Evolutionary conservation across 2,797 vertebrate genomes (phyloP).

Genomic region (Pelodytes ibericus): DNA sequence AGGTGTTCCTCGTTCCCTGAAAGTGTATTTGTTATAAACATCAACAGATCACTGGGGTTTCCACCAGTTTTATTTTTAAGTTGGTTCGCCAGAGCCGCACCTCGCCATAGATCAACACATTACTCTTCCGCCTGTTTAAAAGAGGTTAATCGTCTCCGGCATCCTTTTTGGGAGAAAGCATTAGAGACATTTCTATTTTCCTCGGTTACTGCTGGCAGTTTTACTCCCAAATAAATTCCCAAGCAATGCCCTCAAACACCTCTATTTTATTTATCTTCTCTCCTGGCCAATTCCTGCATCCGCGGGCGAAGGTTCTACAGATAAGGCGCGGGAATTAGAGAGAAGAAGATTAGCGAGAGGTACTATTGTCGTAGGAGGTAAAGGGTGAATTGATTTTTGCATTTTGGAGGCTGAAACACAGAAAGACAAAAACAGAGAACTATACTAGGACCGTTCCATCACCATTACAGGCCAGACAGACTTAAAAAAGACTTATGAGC

Average conservation of each 20-base stretch:
- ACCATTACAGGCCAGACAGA: too few species aligned
- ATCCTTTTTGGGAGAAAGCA: constrained; percentile 11
- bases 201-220: constrained; percentile 15
- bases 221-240: constrained; percentile 37
- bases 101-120: constrained; percentile 1
- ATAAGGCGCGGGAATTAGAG: background rate
- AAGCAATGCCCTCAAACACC: constrained; percentile 35
- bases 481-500: too few species aligned
- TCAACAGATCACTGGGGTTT: background rate
- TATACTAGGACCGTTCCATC: too few species aligned
- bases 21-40: background rate
- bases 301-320: background rate
- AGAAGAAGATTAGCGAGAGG: too few species aligned
- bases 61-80: background rate
- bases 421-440: too few species aligned
- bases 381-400: too few species aligned
- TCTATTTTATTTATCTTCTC: constrained; percentile 26
- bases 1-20: background rate
- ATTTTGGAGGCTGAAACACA: too few species aligned
- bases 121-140: background rate
- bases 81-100: background rate
- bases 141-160: constrained; percentile 15
- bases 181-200: constrained; percentile 8
- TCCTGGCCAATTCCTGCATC: constrained; percentile 3
- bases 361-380: too few species aligned